Evolutionary conservation across 2,113 vertebrate genomes (phyloP).

Genomic region (Fukomys damarensis): DNA sequence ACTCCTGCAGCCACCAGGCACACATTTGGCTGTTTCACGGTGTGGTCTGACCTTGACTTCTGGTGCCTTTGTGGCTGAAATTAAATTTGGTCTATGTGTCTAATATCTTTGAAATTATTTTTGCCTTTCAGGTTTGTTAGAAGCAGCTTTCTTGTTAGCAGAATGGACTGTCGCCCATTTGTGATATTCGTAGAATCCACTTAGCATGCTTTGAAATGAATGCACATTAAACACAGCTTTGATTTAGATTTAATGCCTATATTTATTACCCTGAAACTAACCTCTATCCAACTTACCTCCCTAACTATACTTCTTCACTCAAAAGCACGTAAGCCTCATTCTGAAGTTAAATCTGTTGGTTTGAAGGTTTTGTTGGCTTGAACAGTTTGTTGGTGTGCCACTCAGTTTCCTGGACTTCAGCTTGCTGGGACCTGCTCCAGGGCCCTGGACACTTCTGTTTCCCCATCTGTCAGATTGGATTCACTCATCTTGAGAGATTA

Average conservation of each 20-base stretch:
- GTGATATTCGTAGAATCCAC: not conserved
- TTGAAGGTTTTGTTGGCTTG: not conserved
- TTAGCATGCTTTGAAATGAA: slow-evolving; percentile 2
- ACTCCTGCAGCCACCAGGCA: not conserved
- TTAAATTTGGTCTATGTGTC: not conserved
- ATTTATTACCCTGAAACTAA: not conserved
- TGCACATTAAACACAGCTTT: not conserved
- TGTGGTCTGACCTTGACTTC: slow-evolving; percentile 35
- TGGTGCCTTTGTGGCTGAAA: slow-evolving; percentile 6
- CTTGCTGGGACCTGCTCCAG: slow-evolving; percentile 12
- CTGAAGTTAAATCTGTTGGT: not conserved
- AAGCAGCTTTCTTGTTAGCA: slow-evolving; percentile 17
- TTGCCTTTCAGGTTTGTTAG: not conserved
- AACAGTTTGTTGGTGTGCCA: not conserved
- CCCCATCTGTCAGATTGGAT: slow-evolving; percentile 43
- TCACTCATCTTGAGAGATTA: slow-evolving; percentile 64
- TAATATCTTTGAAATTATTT: slow-evolving; percentile 5
- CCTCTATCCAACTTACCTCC: not conserved
- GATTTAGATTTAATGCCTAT: not conserved
- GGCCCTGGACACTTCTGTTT: slow-evolving; percentile 34
- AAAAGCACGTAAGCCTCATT: not conserved
- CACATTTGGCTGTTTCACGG: not conserved
- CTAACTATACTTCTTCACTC: not conserved
- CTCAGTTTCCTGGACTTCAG: not conserved
- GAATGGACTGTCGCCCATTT: not conserved